Evolutionary conservation across 2,888 invertebrate genomes (phyloP).

Genomic region (Caenorhabditis virilis): DNA sequence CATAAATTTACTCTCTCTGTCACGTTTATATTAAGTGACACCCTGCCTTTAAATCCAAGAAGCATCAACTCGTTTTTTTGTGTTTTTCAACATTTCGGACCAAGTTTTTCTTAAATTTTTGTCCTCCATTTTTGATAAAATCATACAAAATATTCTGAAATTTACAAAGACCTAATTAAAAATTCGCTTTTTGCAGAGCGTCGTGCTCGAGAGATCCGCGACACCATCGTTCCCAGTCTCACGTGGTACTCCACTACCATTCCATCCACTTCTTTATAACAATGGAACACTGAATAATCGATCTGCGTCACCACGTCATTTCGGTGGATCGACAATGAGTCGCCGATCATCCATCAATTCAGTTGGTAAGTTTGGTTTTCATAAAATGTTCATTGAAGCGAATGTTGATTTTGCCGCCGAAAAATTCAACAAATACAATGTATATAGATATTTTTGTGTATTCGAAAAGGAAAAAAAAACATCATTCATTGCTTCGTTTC

Average conservation of each 20-base stretch:
- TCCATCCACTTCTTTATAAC: conserved; percentile 66
- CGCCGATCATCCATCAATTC: conserved; percentile 76
- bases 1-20: too few relatives aligned
- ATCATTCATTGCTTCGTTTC: too few relatives aligned
- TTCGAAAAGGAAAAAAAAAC: background rate
- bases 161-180: too few relatives aligned
- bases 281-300: conserved; percentile 36
- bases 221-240: conserved; percentile 92
- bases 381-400: background rate
- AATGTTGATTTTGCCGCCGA: background rate
- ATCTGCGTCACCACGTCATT: conserved; percentile 69
- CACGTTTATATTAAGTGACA: too few relatives aligned
- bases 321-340: conserved; percentile 73
- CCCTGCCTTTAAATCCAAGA: too few relatives aligned
- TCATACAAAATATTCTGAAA: too few relatives aligned
- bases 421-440: too few relatives aligned
- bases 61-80: too few relatives aligned
- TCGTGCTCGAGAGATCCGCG: conserved; percentile 74
- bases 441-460: too few relatives aligned
- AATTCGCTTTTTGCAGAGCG: conserved; percentile 38
- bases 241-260: conserved; percentile 70
- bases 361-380: conserved; percentile 55
- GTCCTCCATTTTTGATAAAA: too few relatives aligned
- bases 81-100: too few relatives aligned
- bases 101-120: too few relatives aligned